Evolutionary conservation across 1,140 invertebrate species (phyloP).

Genomic region (Pogonognathellus flavescens): DNA sequence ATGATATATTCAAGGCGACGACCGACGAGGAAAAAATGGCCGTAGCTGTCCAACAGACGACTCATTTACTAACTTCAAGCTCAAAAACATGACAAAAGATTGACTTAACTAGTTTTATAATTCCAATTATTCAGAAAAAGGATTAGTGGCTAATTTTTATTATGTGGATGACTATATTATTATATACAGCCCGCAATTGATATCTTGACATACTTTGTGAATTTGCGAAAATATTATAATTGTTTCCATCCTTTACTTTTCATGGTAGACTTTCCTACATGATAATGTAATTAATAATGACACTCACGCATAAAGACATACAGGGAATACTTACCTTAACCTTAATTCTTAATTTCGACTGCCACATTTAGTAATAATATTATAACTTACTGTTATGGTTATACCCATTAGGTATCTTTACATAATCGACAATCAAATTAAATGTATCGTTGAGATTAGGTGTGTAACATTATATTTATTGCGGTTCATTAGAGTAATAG

Average conservation of each 20-base stretch:
- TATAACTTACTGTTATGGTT: no score
- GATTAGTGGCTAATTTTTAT: neutral
- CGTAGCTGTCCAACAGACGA: conserved; percentile 26
- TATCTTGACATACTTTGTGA: neutral
- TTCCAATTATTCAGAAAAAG: conserved; percentile 33
- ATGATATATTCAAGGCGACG: neutral
- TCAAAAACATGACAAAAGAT: conserved; percentile 45
- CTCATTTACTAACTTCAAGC: conserved; percentile 31
- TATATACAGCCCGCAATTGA: neutral
- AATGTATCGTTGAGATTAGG: no score
- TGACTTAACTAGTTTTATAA: conserved; percentile 41
- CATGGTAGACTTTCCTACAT: neutral
- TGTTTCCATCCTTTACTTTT: neutral
- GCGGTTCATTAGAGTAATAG: no score
- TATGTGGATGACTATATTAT: neutral
- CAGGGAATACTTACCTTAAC: no score
- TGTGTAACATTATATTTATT: no score
- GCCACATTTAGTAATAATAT: no score
- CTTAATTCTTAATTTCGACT: no score
- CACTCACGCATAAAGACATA: neutral
- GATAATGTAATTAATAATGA: neutral
- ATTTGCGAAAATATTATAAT: no score
- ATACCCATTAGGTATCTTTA: no score
- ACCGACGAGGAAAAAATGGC: conserved; percentile 30
- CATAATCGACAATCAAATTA: no score